Evolutionary conservation across 2,888 invertebrate genomes (phyloP), one percentile per base, ranked within the genome.

Genomic region (Tiliacea citrago): DNA sequence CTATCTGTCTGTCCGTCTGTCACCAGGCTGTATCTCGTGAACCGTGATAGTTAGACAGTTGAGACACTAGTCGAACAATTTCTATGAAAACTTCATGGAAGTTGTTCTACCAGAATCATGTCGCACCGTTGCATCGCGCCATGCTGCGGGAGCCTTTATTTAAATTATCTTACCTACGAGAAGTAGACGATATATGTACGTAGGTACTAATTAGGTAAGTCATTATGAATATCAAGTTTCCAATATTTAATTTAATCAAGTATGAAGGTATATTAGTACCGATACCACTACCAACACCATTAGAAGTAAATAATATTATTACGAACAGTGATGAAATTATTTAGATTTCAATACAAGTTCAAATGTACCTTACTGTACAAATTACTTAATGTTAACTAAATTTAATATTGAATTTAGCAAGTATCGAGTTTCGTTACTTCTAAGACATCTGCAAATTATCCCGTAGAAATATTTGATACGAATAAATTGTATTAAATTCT

Each of bases 401-500:
- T 62, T 7, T 60, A 57, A 69, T 57, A 72, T 82, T 60, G 42
- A 45, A 67, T 72, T 68, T 57, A 69, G 49, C 55, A 77, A 85
- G 69, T 39, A 62, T 82, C 53, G 49, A 51, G 55, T 85, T 75
- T 82, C 66, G 45, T 29, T 62, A 68, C 47, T 69, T 82, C 71
- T 69, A 76, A 85, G 58, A 60, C 71, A 71, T 82, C 85, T 76
- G 68, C 42, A 81, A 82, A 70, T 71, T 76, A 85, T 72, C 7
- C 21, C 58, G 12, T 66, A 29, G 39, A 29, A 82, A 68, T 35
- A 69, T 72, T 60, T 77, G 39, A 71, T 55, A 67, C 53, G 55
- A 55, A 75, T 61, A 55, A 84, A 80, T 80, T 73, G 57, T 57
- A 84, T 84, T 84, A 75, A 74, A 84, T 66, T 75, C 47, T 75